Conservation (phyloP, 2,113 vertebrate species). For the Sylvia atricapilla region DNA sequence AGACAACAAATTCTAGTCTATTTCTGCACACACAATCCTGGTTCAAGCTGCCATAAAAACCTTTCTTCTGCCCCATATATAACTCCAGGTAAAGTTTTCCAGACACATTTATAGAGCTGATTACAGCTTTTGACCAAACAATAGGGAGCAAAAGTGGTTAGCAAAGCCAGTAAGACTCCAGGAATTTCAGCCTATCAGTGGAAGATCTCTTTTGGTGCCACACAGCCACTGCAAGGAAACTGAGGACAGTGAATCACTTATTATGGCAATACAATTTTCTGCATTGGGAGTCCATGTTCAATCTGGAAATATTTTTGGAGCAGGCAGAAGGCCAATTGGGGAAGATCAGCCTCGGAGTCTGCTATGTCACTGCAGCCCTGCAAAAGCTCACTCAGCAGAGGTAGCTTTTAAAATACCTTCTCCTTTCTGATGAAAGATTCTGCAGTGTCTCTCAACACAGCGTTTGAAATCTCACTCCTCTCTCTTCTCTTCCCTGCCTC, state of each 20-base stretch:
- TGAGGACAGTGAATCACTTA: not conserved
- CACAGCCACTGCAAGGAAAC: not conserved
- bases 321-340: not conserved
- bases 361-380: not conserved
- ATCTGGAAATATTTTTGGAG: not conserved
- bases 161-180: not conserved
- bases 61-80: not conserved
- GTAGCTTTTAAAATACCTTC: constrained; percentile 11
- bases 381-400: not conserved
- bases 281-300: fast-evolving
- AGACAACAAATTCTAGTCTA: not conserved
- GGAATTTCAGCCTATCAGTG: not conserved
- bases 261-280: not conserved
- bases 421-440: not conserved
- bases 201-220: not conserved
- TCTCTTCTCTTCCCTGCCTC: not conserved
- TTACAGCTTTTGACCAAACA: not conserved
- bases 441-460: not conserved
- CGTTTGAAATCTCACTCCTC: not conserved
- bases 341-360: not conserved
- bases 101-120: not conserved
- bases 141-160: not conserved
- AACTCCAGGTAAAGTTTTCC: not conserved
- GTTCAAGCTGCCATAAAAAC: not conserved
- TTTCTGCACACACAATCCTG: not conserved